Evolutionary conservation across 2,113 vertebrate genomes (phyloP), one percentile per base, ranked within the genome.

Genomic region (Hippocampus abdominalis): DNA sequence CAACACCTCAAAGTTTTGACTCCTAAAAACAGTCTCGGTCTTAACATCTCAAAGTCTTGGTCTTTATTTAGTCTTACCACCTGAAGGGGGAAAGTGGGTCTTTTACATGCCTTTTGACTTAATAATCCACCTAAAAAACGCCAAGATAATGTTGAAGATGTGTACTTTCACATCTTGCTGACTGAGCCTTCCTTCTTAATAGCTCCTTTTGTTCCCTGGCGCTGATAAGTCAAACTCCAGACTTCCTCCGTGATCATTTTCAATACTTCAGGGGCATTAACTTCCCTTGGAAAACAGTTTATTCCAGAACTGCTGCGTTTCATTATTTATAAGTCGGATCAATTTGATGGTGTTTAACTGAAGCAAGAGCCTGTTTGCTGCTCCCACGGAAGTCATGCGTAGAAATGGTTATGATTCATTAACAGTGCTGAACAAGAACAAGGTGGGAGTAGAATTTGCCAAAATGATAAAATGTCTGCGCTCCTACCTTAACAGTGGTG

Each of bases 401-500:
- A 21, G 21, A 25, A 39, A 68, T 18, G 66, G 27, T 8, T 29
- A 16, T 60, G 12, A 60, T 25, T 10, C 21, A 68, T 56, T 18
- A 56, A 60, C 29, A 20, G 57, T 8, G 18, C 7, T 23, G 25
- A 27, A 59, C 56, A 59, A 29, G 57, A 32, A 25, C 23, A 5
- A 57, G 12, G 54, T 2, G 16, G 29, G 57, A 60, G 57, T 20
- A 18, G 13, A 60, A 29, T 60, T 29, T 60, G 27, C 8, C 3
- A 2, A 32, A 60, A 32, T 60, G 15, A 60, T 18, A 2, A 18
- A 32, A 60, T 60, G 16, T 32, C 57, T 2, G 15, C 23, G 13
- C 57, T 77, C 59, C 88, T 83, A 96, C 97, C 95, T 95, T 96
- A 64, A 98, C 84, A 0, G 95, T 97, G 20, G 96, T 99, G 86